Percentiles rank a stretch among this genome's conserved stretches.
Evolutionary conservation across 2,888 invertebrate genomes (phyloP).

Genomic region (Lycia hirtaria): DNA sequence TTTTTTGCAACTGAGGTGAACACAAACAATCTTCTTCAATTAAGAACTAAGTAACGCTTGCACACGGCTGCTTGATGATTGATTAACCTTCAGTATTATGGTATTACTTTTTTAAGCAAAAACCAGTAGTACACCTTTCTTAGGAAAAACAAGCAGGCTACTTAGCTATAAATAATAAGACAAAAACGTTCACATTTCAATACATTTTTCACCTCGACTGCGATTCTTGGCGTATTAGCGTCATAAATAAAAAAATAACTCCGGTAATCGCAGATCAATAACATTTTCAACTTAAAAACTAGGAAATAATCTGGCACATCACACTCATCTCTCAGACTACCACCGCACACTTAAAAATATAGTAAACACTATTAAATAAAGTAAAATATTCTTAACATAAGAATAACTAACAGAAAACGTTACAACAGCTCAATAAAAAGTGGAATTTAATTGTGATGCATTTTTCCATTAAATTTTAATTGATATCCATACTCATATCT

Average conservation of each 20-base stretch:
- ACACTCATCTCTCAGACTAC: slow-evolving; percentile 59
- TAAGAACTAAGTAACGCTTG: no score
- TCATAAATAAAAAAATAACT: slow-evolving; percentile 33
- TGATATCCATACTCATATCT: background rate
- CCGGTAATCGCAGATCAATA: slow-evolving; percentile 69
- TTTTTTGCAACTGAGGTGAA: no score
- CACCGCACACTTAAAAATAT: slow-evolving; percentile 52
- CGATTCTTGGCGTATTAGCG: background rate
- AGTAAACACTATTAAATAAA: slow-evolving; percentile 61
- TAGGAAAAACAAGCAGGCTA: no score
- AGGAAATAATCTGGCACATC: slow-evolving; percentile 71
- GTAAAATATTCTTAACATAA: slow-evolving; percentile 81
- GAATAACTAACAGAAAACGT: slow-evolving; percentile 73
- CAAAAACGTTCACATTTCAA: slow-evolving; percentile 11
- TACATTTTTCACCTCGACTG: slow-evolving; percentile 8
- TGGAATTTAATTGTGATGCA: slow-evolving; percentile 54
- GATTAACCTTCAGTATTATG: no score
- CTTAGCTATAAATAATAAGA: no score
- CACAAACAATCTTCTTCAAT: no score
- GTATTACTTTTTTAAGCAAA: no score
- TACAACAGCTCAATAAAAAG: slow-evolving; percentile 49
- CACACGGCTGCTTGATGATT: no score
- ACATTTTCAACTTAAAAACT: slow-evolving; percentile 60
- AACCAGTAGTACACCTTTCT: no score
- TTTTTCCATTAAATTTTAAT: slow-evolving; percentile 18